Percentiles rank a stretch among this genome's conserved stretches.
These are phyloP conservation scores for Centruroides vittatus DNA, from an alignment of 1,140 invertebrate genomes.

Conservation along the genomic window DNA sequence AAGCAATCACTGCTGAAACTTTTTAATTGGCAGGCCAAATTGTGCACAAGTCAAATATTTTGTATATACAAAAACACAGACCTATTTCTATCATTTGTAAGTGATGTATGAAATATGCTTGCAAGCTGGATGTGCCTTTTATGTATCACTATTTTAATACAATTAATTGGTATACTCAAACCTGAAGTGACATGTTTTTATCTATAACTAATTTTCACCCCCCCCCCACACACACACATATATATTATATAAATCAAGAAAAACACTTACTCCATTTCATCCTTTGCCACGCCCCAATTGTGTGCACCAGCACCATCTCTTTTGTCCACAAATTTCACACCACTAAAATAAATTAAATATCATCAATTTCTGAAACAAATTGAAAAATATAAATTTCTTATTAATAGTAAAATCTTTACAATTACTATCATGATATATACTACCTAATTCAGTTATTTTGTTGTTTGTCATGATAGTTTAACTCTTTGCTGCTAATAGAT, in stretches of 20 bases:
- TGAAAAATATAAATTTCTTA: not conserved
- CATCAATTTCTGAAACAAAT: not conserved
- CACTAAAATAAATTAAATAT: slow-evolving; percentile 40
- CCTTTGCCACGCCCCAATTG: slow-evolving; percentile 88
- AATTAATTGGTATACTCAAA: not conserved
- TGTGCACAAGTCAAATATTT: too few relatives aligned
- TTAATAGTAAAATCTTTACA: not conserved
- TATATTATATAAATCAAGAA: too few relatives aligned
- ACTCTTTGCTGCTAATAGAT: too few relatives aligned
- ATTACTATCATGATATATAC: too few relatives aligned
- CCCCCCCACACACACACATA: too few relatives aligned
- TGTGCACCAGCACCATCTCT: slow-evolving; percentile 82
- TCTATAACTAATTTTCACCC: too few relatives aligned
- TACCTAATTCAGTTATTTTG: too few relatives aligned
- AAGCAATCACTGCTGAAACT: too few relatives aligned
- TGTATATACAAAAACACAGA: not conserved
- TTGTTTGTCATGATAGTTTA: too few relatives aligned
- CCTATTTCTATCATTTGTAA: slow-evolving; percentile 5
- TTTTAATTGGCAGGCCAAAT: too few relatives aligned
- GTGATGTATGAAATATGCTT: not conserved
- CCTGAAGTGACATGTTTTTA: not conserved
- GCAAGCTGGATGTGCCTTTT: not conserved
- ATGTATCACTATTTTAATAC: not conserved
- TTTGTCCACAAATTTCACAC: slow-evolving; percentile 85
- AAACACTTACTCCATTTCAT: slow-evolving; percentile 60